A percentile compares a stretch with the other conserved stretches of the same genome.
Conservation (phyloP, 2,888 invertebrate species). For the Biston stratarius region DNA sequence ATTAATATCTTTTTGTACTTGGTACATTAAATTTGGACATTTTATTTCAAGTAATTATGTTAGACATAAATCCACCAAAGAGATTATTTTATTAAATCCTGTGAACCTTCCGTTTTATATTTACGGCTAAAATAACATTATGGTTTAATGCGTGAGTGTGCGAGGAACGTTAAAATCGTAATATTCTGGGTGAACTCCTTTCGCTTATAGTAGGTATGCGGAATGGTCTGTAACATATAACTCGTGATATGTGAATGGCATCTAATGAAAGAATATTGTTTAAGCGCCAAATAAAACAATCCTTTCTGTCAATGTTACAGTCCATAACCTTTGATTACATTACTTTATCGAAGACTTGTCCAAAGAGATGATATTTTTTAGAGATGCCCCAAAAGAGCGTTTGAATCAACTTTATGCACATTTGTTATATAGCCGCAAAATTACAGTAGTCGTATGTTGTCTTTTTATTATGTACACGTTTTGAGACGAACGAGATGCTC, state of each 20-base stretch:
- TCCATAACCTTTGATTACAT: not conserved
- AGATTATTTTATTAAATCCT: slow-evolving; percentile 1
- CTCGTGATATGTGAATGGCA: slow-evolving; percentile 14
- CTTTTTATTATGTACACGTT: too few species aligned
- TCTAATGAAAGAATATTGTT: slow-evolving; percentile 20
- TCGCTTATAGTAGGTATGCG: slow-evolving; percentile 28
- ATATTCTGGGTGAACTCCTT: slow-evolving; percentile 8
- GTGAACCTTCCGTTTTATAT: slow-evolving; percentile 8
- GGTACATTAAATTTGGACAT: not conserved
- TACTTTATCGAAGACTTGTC: too few species aligned
- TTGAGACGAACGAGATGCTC: too few species aligned
- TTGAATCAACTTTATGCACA: too few species aligned
- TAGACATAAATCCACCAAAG: not conserved
- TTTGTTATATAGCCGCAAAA: too few species aligned
- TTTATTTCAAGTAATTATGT: not conserved
- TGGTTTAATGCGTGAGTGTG: slow-evolving; percentile 30
- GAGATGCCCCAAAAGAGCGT: too few species aligned
- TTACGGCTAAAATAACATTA: slow-evolving; percentile 24
- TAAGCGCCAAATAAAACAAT: not conserved
- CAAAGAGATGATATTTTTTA: too few species aligned
- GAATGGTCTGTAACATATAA: slow-evolving; percentile 17
- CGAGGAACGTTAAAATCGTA: slow-evolving; percentile 22
- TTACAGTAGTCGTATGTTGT: too few species aligned
- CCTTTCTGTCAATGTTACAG: not conserved
- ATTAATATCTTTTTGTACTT: not conserved